These are phyloP conservation scores for Columbina picui DNA, from an alignment of 2,113 vertebrate species.

Conservation along the genomic window DNA sequence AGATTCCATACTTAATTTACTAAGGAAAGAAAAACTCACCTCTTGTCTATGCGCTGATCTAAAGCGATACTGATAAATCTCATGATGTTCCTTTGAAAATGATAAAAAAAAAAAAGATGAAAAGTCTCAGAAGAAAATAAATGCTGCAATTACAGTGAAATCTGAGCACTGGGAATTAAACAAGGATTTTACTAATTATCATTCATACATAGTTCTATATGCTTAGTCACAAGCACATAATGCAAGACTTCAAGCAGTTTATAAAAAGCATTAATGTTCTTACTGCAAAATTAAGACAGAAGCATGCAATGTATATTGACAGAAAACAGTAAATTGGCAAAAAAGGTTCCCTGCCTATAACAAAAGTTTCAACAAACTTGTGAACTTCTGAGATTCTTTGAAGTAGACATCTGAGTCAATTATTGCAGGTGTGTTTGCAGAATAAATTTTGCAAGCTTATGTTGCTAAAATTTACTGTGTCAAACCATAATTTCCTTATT, in stretches of 20 bases:
- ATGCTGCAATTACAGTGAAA: not conserved
- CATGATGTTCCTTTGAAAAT: constrained; percentile 20
- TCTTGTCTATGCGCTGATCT: constrained; percentile 20
- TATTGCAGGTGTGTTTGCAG: not conserved
- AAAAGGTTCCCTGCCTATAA: not conserved
- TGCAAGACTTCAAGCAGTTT: not conserved
- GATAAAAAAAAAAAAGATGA: not conserved
- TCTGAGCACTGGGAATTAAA: not conserved
- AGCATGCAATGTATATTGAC: not conserved
- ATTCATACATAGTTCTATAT: not conserved
- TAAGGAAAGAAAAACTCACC: constrained; percentile 29
- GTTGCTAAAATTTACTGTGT: not conserved
- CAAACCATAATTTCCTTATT: not conserved
- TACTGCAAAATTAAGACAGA: not conserved
- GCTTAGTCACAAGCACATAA: not conserved
- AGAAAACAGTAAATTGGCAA: not conserved
- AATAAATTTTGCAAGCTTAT: not conserved
- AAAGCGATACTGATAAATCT: constrained; percentile 58
- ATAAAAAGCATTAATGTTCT: not conserved
- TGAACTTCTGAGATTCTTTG: not conserved
- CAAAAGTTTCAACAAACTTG: not conserved
- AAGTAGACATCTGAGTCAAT: not conserved
- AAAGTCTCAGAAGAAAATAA: not conserved
- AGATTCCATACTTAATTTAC: not conserved
- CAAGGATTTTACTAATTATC: not conserved